Evolutionary conservation across 2,797 vertebrate genomes (phyloP).

Genomic region (Sebastes taczanowskii): DNA sequence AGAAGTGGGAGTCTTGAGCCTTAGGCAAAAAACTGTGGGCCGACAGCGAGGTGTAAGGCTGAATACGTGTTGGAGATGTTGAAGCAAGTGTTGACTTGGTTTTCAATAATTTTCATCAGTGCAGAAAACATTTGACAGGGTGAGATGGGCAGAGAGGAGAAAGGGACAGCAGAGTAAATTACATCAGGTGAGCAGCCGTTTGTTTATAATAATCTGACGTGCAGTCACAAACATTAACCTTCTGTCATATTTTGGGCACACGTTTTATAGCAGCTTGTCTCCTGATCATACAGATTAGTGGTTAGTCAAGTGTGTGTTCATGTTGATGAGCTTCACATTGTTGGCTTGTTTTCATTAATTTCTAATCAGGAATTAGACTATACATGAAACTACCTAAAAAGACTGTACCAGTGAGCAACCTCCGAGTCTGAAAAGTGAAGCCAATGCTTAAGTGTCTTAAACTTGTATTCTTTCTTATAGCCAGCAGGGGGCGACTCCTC

Average conservation of each 20-base stretch:
- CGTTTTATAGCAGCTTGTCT: background rate
- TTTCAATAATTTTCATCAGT: slow-evolving; percentile 18
- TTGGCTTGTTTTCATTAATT: background rate
- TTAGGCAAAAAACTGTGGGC: slow-evolving; percentile 12
- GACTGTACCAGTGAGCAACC: background rate
- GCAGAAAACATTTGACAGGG: slow-evolving; percentile 9
- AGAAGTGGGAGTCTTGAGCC: slow-evolving; percentile 18
- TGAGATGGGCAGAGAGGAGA: slow-evolving; percentile 1
- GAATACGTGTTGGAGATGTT: slow-evolving; percentile 16
- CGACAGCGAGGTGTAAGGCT: background rate
- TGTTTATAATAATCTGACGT: background rate
- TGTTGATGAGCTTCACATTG: background rate
- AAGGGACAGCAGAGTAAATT: background rate
- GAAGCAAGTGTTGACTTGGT: slow-evolving; percentile 20
- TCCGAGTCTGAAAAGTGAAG: background rate
- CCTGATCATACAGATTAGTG: background rate
- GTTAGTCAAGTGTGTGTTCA: background rate
- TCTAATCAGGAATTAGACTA: background rate
- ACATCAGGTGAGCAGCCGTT: background rate
- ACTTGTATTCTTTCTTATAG: background rate
- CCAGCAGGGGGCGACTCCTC: too few relatives aligned
- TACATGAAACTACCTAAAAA: background rate
- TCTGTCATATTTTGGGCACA: background rate
- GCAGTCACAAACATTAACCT: slow-evolving; percentile 2
- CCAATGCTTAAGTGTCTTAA: background rate